phyloP scores from a whole-genome alignment of 2,113 vertebrate species.

The Gymnocephalus cernua region DNA sequence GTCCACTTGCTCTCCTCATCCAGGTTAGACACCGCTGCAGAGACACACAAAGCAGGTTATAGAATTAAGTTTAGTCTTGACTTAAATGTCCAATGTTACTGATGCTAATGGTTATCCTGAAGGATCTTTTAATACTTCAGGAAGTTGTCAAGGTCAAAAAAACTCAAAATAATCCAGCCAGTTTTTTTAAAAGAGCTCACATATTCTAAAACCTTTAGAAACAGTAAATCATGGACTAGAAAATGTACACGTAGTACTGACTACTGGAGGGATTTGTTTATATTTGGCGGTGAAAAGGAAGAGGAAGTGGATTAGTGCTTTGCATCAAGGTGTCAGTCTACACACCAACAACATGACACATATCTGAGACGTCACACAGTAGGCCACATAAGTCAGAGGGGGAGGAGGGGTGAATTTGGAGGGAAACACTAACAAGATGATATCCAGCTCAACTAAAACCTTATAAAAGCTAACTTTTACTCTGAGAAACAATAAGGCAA shows the following conservation, averaged over 20 bases:
- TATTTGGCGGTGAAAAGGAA: constrained; percentile 40
- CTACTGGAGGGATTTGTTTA: constrained; percentile 30
- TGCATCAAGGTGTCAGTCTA: constrained; percentile 52
- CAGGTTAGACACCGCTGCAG: constrained; percentile 94
- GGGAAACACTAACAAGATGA: constrained; percentile 18
- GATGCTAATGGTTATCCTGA: neutral
- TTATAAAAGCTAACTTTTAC: neutral
- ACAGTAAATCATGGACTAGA: neutral
- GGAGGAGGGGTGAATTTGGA: constrained; percentile 17
- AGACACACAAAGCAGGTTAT: constrained; percentile 39
- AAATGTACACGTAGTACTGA: neutral
- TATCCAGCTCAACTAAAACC: constrained; percentile 8
- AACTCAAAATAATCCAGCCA: neutral
- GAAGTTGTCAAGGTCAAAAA: no score
- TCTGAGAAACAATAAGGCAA: neutral
- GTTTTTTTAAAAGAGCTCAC: neutral
- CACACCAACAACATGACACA: constrained; percentile 61
- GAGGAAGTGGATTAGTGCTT: constrained; percentile 44
- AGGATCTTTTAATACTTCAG: neutral
- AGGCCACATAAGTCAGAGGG: constrained; percentile 44
- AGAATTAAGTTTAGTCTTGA: neutral
- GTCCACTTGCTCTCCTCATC: constrained; percentile 98
- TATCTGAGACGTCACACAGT: constrained; percentile 58
- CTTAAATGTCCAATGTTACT: neutral
- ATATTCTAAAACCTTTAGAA: neutral